Conservation (phyloP, 2,888 invertebrate genomes). For the Tipula helvola region DNA sequence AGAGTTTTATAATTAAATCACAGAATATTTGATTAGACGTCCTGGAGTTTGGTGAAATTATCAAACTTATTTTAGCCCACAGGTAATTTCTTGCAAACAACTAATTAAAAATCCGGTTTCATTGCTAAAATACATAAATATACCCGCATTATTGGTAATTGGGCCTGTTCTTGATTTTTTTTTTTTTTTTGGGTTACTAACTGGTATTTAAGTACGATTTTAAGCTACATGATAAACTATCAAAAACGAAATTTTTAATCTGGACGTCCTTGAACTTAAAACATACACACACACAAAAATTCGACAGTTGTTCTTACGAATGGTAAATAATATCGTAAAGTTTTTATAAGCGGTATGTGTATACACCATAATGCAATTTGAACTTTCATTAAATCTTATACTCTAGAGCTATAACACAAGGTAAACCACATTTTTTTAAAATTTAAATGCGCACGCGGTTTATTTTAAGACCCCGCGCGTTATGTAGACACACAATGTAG, state of each 20-base stretch:
- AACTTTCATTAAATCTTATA: neutral
- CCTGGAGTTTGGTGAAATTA: neutral
- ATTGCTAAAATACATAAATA: neutral
- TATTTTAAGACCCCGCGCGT: neutral
- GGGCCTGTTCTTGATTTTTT: no score
- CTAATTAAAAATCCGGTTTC: neutral
- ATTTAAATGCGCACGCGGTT: neutral
- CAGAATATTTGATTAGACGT: neutral
- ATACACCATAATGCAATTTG: neutral
- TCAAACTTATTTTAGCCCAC: neutral
- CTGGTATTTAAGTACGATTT: no score
- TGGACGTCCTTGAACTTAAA: constrained; percentile 4
- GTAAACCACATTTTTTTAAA: neutral
- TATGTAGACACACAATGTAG: neutral
- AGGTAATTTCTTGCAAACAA: neutral
- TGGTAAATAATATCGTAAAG: neutral
- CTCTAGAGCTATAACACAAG: neutral
- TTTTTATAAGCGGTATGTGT: neutral
- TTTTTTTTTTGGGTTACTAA: no score
- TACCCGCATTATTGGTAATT: neutral
- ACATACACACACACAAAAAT: neutral
- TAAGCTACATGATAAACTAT: neutral
- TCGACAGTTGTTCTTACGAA: neutral
- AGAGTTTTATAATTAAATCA: neutral
- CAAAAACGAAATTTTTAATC: neutral